These are phyloP conservation scores for Drosophila anomalipes DNA, from an alignment of 2,888 invertebrate species.

Conservation along the genomic window DNA sequence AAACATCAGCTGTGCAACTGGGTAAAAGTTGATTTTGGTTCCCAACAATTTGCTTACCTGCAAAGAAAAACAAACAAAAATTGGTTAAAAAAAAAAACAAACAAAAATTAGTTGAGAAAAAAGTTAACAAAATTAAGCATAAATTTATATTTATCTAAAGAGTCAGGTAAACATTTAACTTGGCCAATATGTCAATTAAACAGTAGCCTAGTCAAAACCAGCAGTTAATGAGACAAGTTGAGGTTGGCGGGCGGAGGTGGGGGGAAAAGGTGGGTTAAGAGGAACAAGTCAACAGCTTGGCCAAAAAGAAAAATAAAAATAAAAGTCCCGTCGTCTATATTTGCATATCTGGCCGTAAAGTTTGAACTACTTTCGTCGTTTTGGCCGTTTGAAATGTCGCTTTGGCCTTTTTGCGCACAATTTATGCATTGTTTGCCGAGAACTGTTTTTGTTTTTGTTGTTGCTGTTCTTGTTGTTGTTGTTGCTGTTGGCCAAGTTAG, in stretches of 20 bases:
- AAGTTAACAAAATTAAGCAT: not conserved
- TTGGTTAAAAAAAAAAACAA: slow-evolving; percentile 35
- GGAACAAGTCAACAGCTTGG: slow-evolving; percentile 2
- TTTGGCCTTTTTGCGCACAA: slow-evolving; percentile 69
- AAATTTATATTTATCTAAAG: not conserved
- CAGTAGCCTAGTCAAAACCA: slow-evolving; percentile 1
- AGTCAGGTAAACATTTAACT: not conserved
- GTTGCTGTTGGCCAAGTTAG: slow-evolving; percentile 51
- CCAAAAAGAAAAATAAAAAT: not conserved
- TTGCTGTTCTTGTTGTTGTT: slow-evolving; percentile 6
- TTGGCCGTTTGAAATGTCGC: slow-evolving; percentile 54
- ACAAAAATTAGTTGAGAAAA: slow-evolving; percentile 3
- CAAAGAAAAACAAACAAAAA: slow-evolving; percentile 39
- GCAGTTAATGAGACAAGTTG: slow-evolving; percentile 39
- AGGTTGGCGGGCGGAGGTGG: not conserved
- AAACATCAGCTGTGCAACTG: slow-evolving; percentile 48
- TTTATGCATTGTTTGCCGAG: slow-evolving; percentile 73
- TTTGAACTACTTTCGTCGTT: slow-evolving; percentile 72
- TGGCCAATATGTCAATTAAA: slow-evolving; percentile 22
- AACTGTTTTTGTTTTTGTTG: slow-evolving; percentile 34
- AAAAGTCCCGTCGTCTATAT: slow-evolving; percentile 22
- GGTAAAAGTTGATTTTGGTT: slow-evolving; percentile 65
- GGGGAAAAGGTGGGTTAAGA: too few relatives aligned
- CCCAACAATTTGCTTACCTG: slow-evolving; percentile 64
- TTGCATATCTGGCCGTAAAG: slow-evolving; percentile 47